Evolutionary conservation across 1,140 invertebrate species (phyloP), one percentile per base, ranked within the genome.

Genomic region (Panonychus citri): DNA sequence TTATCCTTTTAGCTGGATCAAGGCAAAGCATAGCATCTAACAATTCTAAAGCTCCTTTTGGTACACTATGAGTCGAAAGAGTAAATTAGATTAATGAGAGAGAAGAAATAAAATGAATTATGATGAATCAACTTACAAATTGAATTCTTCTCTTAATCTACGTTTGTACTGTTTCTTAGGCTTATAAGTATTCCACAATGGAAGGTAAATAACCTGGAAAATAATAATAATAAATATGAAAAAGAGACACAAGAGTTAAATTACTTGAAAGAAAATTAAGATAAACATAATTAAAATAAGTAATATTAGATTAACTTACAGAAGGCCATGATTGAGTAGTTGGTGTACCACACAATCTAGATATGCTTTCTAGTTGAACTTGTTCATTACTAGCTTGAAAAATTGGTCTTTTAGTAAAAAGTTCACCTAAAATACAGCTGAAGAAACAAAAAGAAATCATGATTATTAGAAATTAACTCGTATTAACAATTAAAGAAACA

Each of bases 21-120:
- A 99, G 71, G 64, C 91, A 85, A 53, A 99, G 71, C 93, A 99
- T 96, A 66, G 82, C 79, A 70, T 99, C 94, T 30, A 99, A 74
- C 26, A 99, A 74, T 67, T 95, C 90, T 13, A 99, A 73, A 0
- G 93, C 91, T 17, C 78, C 70, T 10, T 72, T 66, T 3, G 94
- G 93, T 80, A 98, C 83, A 67, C 75, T 76, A 61, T 34, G n/a
- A 26, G 66, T 67, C 57, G 55, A 30, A 37, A 54, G 19, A 37
- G 8, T 3, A 57, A 15, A 61, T 15, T 43, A 55, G 34, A 40
- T 48, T 53, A 27, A 19, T 3, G 12, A 28, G 42, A 21, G 43
- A 68, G 54, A 68, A 19, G 10, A 46, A 51, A 34, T 43, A 28
- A 54, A 0, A 40, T 17, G 1, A 42, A 28, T 10, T 21, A n/a